Conservation (phyloP, 92 coral and sea anemone species). For the Porites rus region DNA sequence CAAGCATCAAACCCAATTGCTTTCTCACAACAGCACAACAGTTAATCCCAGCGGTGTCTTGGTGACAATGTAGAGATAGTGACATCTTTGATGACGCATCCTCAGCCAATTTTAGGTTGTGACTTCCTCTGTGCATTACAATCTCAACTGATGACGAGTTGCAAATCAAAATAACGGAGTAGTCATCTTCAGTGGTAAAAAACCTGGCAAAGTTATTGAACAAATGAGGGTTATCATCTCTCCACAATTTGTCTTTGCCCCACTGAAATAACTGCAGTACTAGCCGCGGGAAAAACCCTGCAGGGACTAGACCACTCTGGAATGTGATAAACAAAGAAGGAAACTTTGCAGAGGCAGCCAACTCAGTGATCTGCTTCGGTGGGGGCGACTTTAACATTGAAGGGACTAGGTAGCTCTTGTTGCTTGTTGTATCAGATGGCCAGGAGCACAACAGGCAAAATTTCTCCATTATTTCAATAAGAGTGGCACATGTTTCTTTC, state of each 20-base stretch:
- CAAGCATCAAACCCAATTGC: not conserved
- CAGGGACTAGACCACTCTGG: conserved; percentile 12
- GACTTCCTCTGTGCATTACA: not conserved
- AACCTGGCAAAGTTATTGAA: conserved; percentile 59
- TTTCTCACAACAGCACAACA: not conserved
- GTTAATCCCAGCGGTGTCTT: not conserved
- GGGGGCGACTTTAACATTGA: conserved; percentile 13
- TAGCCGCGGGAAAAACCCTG: conserved; percentile 46
- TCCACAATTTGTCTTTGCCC: conserved; percentile 4
- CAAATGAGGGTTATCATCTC: not conserved
- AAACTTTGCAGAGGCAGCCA: not conserved
- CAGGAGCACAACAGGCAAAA: conserved; percentile 50
- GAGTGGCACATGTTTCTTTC: not conserved
- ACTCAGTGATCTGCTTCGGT: not conserved
- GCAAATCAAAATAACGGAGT: conserved; percentile 18
- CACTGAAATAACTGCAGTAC: conserved; percentile 14
- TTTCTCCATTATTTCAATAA: conserved; percentile 54
- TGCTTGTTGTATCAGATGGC: not conserved
- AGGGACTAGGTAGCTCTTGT: not conserved
- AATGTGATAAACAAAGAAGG: conserved; percentile 39
- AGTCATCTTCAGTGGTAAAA: not conserved
- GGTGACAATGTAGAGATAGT: too few species aligned
- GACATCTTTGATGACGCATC: not conserved
- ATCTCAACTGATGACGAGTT: conserved; percentile 23
- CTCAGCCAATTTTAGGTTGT: not conserved